These are phyloP conservation scores for Oreochromis mossambicus DNA, from an alignment of 2,797 vertebrate species.

Conservation along the genomic window DNA sequence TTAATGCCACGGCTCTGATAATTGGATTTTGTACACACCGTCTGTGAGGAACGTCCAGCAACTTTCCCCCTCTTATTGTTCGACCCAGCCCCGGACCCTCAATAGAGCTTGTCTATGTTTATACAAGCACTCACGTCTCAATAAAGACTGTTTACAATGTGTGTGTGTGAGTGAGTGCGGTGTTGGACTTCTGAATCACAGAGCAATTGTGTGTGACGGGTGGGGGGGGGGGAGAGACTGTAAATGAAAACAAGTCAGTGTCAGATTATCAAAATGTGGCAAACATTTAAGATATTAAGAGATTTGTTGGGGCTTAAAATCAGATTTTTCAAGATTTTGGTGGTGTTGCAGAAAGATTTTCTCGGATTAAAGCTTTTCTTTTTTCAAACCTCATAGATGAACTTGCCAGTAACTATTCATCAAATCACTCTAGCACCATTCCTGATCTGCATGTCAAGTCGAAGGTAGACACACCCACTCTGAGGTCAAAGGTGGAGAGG, in stretches of 20 bases:
- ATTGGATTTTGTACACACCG: constrained; percentile 79
- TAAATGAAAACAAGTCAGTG: constrained; percentile 21
- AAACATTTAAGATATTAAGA: constrained; percentile 44
- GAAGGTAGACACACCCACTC: constrained; percentile 44
- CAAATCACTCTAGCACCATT: background rate
- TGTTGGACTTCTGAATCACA: constrained; percentile 33
- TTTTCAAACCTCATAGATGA: background rate
- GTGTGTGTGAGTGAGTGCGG: constrained; percentile 48
- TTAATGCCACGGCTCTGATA: constrained; percentile 73
- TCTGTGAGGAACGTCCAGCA: constrained; percentile 76
- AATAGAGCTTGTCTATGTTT: constrained; percentile 79
- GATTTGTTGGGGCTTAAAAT: constrained; percentile 44
- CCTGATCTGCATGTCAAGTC: background rate
- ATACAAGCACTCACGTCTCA: constrained; percentile 81
- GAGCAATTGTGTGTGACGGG: constrained; percentile 33
- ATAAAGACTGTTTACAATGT: constrained; percentile 82
- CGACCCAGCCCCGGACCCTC: constrained; percentile 57
- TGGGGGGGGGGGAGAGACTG: background rate
- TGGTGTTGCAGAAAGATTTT: constrained; percentile 10
- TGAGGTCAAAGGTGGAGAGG: constrained; percentile 53
- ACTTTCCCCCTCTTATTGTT: constrained; percentile 76
- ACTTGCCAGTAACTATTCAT: background rate
- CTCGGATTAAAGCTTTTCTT: constrained; percentile 2
- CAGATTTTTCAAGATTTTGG: constrained; percentile 25
- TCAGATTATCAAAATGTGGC: constrained; percentile 45